Evolutionary conservation across 1,140 invertebrate genomes (phyloP), one percentile per base, ranked within the genome.

Genomic region (Achroia grisella): DNA sequence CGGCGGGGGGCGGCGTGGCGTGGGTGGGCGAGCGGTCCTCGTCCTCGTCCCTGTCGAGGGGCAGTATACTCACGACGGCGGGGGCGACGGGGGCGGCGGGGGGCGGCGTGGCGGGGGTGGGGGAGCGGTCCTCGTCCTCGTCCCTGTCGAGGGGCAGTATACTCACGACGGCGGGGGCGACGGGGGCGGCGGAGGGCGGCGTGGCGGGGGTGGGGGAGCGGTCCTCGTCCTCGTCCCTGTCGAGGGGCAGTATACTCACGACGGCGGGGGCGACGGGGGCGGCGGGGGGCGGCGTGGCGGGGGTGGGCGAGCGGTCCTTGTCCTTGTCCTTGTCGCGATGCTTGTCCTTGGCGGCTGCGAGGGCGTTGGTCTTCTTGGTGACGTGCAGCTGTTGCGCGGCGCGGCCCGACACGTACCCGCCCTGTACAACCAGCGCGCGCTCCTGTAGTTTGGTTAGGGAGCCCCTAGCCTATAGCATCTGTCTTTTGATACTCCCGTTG

Each of bases 281-380:
- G 23, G 56, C 33, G 9, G 52, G 55, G 0, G 55, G 33, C 15
- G 37, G 33, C 1, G 37, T 10, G 37, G 39, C 23, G 23, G 40
- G 45, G 8, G 51, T 50, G 11, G 46, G 72, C 8, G 65, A 68
- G 9, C 65, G 39, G 50, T 71, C 66, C 51, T 67, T 63, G 44
- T 69, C 66, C 1, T 51, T 29, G 35, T 71, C 66, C 51, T 67
- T 63, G 44, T 69, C 65, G 1, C 51, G 17, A 34, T 71, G 53
- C 3, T 42, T 33, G 17, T 63, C 71, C 46, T 63, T 63, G 33
- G 61, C 61, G 8, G 56, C 62, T 39, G 79, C 89, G 30, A 94
- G 78, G 36, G 94, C 88, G 87, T 94, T 94, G 23, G 89, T 87
- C 63, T 90, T 89, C 86, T 90, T 89, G 68, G 81, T 87, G n/a